Percentiles rank a stretch among this genome's conserved stretches.
These are phyloP conservation scores for Drosophila sturtevanti DNA, from an alignment of 1,140 invertebrate species.

Conservation along the genomic window DNA sequence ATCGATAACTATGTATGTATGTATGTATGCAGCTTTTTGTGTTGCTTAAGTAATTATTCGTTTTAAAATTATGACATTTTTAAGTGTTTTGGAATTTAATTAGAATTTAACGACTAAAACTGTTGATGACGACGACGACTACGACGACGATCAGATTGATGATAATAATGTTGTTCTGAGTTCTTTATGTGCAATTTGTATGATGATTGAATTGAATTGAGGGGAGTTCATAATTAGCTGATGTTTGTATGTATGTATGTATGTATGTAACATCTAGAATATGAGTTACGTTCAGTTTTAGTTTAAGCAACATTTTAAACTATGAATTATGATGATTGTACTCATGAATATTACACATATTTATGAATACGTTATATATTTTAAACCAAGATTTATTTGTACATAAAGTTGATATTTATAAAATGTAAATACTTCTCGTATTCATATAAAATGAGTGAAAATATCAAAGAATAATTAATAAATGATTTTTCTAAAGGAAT, in stretches of 20 bases:
- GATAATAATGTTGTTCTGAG: slow-evolving; percentile 18
- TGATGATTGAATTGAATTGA: neutral
- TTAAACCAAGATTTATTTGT: neutral
- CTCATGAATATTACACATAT: neutral
- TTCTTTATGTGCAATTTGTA: slow-evolving; percentile 45
- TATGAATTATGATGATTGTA: neutral
- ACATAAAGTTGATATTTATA: neutral
- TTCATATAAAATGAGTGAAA: neutral
- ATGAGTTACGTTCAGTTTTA: neutral
- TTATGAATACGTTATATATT: neutral
- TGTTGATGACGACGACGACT: slow-evolving; percentile 36
- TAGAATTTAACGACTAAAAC: slow-evolving; percentile 47
- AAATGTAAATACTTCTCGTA: neutral
- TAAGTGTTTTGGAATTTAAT: slow-evolving; percentile 65
- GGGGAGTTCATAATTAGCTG: neutral
- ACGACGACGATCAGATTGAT: slow-evolving; percentile 41
- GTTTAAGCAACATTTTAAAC: neutral
- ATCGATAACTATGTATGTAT: neutral
- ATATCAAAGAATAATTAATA: no score
- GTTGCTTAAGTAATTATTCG: slow-evolving; percentile 51
- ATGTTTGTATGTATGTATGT: no score
- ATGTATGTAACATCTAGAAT: neutral
- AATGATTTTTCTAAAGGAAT: no score
- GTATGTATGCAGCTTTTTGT: no score
- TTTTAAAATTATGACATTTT: slow-evolving; percentile 65